These are phyloP conservation scores for Myotis myotis DNA, from an alignment of 2,797 vertebrate genomes.

Conservation along the genomic window DNA sequence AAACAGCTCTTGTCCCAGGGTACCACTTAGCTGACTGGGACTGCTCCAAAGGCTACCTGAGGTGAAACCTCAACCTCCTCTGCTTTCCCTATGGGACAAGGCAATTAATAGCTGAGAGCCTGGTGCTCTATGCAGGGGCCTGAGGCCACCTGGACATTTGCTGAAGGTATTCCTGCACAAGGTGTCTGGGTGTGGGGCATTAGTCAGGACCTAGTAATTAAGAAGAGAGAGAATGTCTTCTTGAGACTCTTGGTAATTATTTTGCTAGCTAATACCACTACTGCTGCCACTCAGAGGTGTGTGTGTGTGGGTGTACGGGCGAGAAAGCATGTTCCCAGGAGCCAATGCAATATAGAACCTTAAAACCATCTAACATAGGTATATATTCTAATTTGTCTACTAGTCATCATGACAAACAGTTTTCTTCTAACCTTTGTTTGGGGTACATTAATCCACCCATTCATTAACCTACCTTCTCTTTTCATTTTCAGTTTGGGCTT, in stretches of 20 bases:
- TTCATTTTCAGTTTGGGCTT: slow-evolving; percentile 97
- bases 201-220: background rate
- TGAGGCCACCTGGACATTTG: background rate
- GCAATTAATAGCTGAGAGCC: background rate
- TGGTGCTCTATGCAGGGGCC: background rate
- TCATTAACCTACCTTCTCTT: slow-evolving; percentile 92
- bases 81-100: background rate
- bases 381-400: slow-evolving; percentile 54
- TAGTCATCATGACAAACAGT: slow-evolving; percentile 49
- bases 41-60: background rate
- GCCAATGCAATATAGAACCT: slow-evolving; percentile 68
- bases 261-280: slow-evolving; percentile 68
- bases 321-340: slow-evolving; percentile 72
- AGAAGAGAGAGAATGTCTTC: slow-evolving; percentile 46
- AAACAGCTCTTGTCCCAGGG: background rate
- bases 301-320: slow-evolving; percentile 19
- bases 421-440: slow-evolving; percentile 55
- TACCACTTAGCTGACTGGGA: background rate
- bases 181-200: background rate
- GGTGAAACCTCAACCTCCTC: background rate
- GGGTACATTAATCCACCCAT: slow-evolving; percentile 83
- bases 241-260: slow-evolving; percentile 33
- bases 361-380: slow-evolving; percentile 74
- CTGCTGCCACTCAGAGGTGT: slow-evolving; percentile 32
- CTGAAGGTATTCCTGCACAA: background rate